A percentile compares a stretch with the other conserved stretches of the same genome.
phyloP scores from a whole-genome alignment of 2,797 vertebrate species.

The Paguma larvata region DNA sequence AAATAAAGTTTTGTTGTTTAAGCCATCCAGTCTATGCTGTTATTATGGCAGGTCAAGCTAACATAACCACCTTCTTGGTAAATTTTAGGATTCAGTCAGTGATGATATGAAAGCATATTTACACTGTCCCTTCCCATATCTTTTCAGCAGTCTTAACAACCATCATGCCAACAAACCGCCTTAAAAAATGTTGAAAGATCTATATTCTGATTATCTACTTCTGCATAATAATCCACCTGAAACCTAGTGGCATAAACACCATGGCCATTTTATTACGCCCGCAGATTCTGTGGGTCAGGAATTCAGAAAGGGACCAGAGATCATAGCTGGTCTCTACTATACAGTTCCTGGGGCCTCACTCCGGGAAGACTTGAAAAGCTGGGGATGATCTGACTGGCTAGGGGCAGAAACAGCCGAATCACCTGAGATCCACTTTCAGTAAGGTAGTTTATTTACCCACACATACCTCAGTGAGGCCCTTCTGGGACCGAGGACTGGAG shows the following conservation, averaged over 20 bases:
- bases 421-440: background rate
- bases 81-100: background rate
- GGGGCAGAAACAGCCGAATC: background rate
- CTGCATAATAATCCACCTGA: background rate
- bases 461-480: background rate
- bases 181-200: background rate
- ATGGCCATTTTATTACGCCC: background rate
- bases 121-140: background rate
- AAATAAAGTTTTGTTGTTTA: constrained; percentile 41
- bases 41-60: background rate
- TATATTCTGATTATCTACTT: background rate
- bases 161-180: background rate
- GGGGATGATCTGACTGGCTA: background rate
- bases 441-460: background rate
- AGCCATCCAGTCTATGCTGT: background rate
- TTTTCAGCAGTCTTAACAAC: constrained; percentile 17
- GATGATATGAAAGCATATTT: constrained; percentile 44
- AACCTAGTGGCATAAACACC: background rate
- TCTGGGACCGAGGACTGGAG: background rate
- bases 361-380: background rate
- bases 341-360: background rate
- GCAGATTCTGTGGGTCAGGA: background rate
- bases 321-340: background rate
- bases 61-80: background rate
- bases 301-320: constrained; percentile 14